Conservation (phyloP, 2,888 invertebrate genomes). For the Aleiodes leptofemur region DNA sequence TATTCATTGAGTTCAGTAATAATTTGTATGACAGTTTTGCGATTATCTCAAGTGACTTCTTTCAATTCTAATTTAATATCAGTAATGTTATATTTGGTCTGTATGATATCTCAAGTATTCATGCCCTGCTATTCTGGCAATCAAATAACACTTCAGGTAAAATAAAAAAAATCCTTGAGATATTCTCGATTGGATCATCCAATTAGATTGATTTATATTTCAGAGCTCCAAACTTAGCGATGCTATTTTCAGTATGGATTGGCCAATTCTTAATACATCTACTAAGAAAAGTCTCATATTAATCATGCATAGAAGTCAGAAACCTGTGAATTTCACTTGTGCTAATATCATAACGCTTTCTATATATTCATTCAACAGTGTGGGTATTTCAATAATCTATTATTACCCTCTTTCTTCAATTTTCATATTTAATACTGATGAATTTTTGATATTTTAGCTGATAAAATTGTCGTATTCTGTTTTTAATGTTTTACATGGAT, state of each 20-base stretch:
- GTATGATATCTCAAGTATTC: slow-evolving; percentile 40
- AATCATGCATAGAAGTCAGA: slow-evolving; percentile 58
- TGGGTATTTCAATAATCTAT: slow-evolving; percentile 38
- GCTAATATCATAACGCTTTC: slow-evolving; percentile 60
- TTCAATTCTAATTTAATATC: slow-evolving; percentile 24
- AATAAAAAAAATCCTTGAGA: neutral
- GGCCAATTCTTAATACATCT: slow-evolving; percentile 53
- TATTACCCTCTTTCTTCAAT: neutral
- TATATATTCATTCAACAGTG: slow-evolving; percentile 62
- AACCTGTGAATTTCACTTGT: slow-evolving; percentile 61
- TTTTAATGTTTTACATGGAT: slow-evolving; percentile 58
- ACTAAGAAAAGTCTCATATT: slow-evolving; percentile 57
- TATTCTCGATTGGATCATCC: slow-evolving; percentile 11
- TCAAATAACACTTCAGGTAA: slow-evolving; percentile 39
- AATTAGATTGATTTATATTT: neutral
- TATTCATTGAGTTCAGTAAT: slow-evolving; percentile 39
- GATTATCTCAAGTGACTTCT: slow-evolving; percentile 21
- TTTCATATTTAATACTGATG: neutral
- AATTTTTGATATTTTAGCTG: slow-evolving; percentile 52
- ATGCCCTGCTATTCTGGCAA: slow-evolving; percentile 35
- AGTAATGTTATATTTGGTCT: slow-evolving; percentile 28
- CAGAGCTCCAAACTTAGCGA: slow-evolving; percentile 60
- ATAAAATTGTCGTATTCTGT: slow-evolving; percentile 60
- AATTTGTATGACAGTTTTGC: slow-evolving; percentile 41
- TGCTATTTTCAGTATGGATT: slow-evolving; percentile 61